Base-by-base conservation (phyloP, 2,797 vertebrate genomes). In the Gadopsis bispinosus region DNA sequence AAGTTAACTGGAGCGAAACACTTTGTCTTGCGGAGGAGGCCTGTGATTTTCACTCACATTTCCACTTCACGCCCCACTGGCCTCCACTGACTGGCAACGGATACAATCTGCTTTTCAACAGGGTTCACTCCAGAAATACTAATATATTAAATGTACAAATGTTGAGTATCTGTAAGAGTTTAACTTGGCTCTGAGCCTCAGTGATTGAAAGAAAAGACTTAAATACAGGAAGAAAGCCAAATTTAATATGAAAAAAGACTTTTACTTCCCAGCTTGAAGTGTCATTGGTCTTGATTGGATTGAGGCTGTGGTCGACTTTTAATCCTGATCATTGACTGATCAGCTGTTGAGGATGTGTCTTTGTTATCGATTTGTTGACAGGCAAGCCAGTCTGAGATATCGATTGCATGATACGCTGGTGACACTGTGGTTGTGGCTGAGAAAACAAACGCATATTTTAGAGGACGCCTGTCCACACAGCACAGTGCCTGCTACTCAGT, bases 301-400 rank as follows among this genome's bases (percentile, higher is more conserved):
- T 8, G 3, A 6, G 26, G 26, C 61, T 58, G 68, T 6, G 51
- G 48, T 54, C 47, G 64, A 75, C 64, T 45, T 70, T 50, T 59
- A 61, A 70, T 79, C 71, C 69, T 31, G 68, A 19, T 43, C 37
- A 53, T 37, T 37, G 54, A 61, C 31, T 60, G 35, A 71, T 68
- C 35, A 55, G 48, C 9, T 31, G 54, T 43, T 64, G 48, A 80
- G 75, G 75, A 16, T 12, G 75, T 79, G 41, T 47, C 62, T 69
- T 55, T 69, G 45, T 3, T 37, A 87, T 77, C 73, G 80, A 89
- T 64, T 20, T 35, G 66, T 12, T 12, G 61, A 54, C 31, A 66
- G 50, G 39, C 29, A 22, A 39, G 63, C 26, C 45, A 7, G 35
- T 78, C 26, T 45, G 47, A 71, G 12, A 19, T 50, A 72, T 75